Evolutionary conservation across 2,113 vertebrate species (phyloP).

Genomic region (Aramus guarauna): DNA sequence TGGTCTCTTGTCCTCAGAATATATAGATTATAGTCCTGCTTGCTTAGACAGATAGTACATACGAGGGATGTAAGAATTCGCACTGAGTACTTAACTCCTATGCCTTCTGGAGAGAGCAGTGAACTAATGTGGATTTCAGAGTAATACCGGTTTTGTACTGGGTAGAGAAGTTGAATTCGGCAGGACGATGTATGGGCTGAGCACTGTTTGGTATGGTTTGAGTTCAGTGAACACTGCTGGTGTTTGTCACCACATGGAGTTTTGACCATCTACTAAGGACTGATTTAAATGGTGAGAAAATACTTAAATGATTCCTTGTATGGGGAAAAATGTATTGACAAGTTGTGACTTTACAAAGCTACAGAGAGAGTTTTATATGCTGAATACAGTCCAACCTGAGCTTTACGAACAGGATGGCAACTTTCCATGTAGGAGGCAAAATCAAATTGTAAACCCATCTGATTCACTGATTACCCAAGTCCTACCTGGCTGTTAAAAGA

Average conservation of each 20-base stretch:
- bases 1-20: conserved; percentile 48
- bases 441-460: background rate
- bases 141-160: background rate
- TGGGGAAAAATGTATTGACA: background rate
- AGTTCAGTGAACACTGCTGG: background rate
- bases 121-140: background rate
- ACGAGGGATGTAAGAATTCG: background rate
- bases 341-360: background rate
- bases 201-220: background rate
- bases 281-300: background rate
- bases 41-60: background rate
- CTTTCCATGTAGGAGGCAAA: background rate
- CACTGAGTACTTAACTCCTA: background rate
- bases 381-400: background rate
- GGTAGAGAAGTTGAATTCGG: background rate
- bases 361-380: background rate
- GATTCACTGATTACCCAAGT: background rate
- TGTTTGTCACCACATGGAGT: background rate
- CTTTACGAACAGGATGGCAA: background rate
- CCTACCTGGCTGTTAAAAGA: background rate
- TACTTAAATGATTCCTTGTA: background rate
- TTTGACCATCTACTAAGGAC: background rate
- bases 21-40: background rate
- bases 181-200: background rate
- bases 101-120: background rate